phyloP scores from a whole-genome alignment of 1,140 invertebrate species.

The Coelopa frigida region DNA sequence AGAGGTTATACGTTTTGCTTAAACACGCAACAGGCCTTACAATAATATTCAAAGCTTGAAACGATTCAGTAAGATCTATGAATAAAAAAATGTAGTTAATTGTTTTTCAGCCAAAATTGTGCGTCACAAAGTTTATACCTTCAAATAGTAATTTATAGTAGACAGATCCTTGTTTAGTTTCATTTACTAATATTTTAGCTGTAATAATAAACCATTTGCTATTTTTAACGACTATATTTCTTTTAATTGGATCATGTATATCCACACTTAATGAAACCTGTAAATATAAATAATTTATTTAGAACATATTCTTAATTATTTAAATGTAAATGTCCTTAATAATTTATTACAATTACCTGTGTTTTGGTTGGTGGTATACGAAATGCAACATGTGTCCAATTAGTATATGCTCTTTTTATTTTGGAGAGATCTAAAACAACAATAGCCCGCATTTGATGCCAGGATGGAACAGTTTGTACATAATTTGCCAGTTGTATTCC shows the following conservation, averaged over 20 bases:
- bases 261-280: constrained; percentile 59
- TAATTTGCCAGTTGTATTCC: constrained; percentile 58
- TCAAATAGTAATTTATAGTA: constrained; percentile 52
- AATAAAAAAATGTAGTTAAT: constrained; percentile 22
- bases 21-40: constrained; percentile 49
- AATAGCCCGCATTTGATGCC: constrained; percentile 47
- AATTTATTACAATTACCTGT: constrained; percentile 46
- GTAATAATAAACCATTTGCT: constrained; percentile 46
- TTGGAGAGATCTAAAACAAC: constrained; percentile 57
- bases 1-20: constrained; percentile 48
- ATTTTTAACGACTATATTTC: constrained; percentile 49
- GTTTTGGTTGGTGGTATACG: constrained; percentile 54
- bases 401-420: constrained; percentile 48
- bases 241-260: constrained; percentile 51
- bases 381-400: constrained; percentile 64
- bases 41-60: constrained; percentile 54
- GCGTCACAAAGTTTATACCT: constrained; percentile 9
- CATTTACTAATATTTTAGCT: constrained; percentile 37
- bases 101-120: too few relatives aligned
- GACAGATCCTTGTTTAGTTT: constrained; percentile 49
- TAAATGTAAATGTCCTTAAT: constrained; percentile 7
- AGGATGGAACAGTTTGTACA: constrained; percentile 50
- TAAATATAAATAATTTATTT: constrained; percentile 10
- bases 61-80: constrained; percentile 48
- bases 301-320: constrained; percentile 4